Evolutionary conservation across 2,797 vertebrate genomes (phyloP).

Genomic region (Halcyon badia): DNA sequence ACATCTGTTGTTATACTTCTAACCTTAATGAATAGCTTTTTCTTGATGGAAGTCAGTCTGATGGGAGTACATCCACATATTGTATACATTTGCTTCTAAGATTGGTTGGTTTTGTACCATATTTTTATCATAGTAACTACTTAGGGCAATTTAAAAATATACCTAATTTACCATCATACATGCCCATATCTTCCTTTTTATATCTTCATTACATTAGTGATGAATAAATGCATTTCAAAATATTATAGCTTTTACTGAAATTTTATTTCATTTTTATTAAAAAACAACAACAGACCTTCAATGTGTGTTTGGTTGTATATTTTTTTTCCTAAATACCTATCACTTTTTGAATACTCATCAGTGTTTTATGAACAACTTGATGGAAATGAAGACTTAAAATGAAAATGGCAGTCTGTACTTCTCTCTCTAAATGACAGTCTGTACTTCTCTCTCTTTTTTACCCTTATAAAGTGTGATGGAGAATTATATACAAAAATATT

Average conservation of each 20-base stretch:
- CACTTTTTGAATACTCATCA: background rate
- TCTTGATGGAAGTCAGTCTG: background rate
- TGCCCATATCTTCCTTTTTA: background rate
- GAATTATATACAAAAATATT: conserved; percentile 34
- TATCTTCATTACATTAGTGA: background rate
- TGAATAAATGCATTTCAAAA: background rate
- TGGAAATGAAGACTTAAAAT: conserved; percentile 20
- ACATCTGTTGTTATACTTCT: background rate
- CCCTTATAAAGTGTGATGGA: background rate
- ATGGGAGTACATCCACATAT: accelerated
- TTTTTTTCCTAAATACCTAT: background rate
- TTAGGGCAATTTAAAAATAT: background rate
- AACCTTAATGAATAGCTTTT: background rate
- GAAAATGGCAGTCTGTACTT: background rate
- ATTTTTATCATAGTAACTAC: background rate
- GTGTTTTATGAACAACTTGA: background rate
- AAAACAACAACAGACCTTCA: background rate
- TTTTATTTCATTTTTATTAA: background rate
- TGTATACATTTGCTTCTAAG: background rate
- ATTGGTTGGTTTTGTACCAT: background rate
- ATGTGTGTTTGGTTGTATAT: background rate
- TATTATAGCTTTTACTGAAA: background rate
- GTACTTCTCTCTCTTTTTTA: background rate
- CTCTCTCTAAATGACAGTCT: background rate
- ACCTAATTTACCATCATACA: background rate